Base-by-base conservation (phyloP, 2,797 vertebrate genomes). In the Phyllotis vaccarum region DNA sequence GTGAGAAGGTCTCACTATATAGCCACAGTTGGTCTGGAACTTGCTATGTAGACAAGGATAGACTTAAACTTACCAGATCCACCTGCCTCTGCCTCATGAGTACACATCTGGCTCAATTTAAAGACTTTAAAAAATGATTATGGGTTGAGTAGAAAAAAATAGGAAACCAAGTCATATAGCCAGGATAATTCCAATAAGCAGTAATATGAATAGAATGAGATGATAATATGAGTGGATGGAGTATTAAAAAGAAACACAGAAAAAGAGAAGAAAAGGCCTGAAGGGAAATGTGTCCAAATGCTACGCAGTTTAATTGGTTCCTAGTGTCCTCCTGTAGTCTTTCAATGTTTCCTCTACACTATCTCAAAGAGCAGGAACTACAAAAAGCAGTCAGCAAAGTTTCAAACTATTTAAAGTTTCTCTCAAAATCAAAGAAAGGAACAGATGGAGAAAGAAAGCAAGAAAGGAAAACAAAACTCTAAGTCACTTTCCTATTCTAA, bases 341-440 rank as follows among this genome's bases (percentile, higher is more conserved):
- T 70, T 74, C 34, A 60, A 62, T 56, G 52, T 85, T 92, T 92
- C n/a, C n/a, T 88, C 78, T 80, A n/a, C 29, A 64, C 86, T 88
- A 34, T 85, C 43, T 95, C 31, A 76, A 72, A 93, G 13, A 72
- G 19, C 49, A 89, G 12, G 43, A 52, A 3, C 49, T 52, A 52
- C 21, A 93, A 88, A 89, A 91, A 92, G 31, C 81, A 94, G 92
- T 17, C 43, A 72, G 24, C 86, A 88, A 94, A 70, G 43, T 88
- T 95, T 81, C 83, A 93, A 96, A 81, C 5, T 34, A 86, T 11
- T 76, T 81, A 83, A 68, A 40, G 49, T 72, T 43, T 27, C 17
- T 31, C 49, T 72, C n/a, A 87, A 74, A 87, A 87, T 43, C 66
- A 87, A 56, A 87, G 52, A 56, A 40, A 72, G 66, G 24, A 90